Evolutionary conservation across 2,888 invertebrate species (phyloP).

Genomic region (Trypoxylon attenuatum): DNA sequence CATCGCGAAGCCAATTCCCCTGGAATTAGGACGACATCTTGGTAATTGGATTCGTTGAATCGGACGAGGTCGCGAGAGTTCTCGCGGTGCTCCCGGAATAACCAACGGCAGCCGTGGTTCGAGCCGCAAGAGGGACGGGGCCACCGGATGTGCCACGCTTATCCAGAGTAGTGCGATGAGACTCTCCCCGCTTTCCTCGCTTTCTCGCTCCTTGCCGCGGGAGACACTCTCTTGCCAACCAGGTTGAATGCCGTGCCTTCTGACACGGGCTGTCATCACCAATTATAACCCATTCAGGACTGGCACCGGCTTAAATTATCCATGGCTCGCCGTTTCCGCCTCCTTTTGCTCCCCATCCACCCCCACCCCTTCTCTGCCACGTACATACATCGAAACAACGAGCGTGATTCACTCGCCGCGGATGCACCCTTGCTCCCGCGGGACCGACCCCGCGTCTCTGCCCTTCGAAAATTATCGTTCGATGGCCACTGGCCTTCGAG

Average conservation of each 20-base stretch:
- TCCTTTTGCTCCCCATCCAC: conserved; percentile 18
- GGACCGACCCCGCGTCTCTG: conserved; percentile 14
- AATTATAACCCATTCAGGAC: conserved; percentile 70
- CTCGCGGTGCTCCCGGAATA: conserved; percentile 14
- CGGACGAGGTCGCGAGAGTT: no score
- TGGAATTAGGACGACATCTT: conserved; percentile 33
- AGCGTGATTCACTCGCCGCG: conserved; percentile 56
- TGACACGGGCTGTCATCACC: conserved; percentile 70
- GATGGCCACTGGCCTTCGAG: conserved; percentile 8
- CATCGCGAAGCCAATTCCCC: conserved; percentile 11
- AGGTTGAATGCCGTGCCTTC: conserved; percentile 45
- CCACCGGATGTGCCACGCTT: no score
- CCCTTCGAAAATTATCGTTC: conserved; percentile 33
- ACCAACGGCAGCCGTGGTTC: no score
- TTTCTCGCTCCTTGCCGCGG: no score
- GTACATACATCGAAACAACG: conserved; percentile 51
- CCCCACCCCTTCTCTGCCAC: conserved; percentile 14
- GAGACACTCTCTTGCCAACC: conserved; percentile 37
- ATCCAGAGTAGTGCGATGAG: no score
- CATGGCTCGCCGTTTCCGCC: conserved; percentile 53
- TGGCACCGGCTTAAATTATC: conserved; percentile 67
- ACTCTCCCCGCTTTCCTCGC: no score
- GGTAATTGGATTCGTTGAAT: conserved; percentile 51
- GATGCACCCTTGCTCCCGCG: conserved; percentile 10
- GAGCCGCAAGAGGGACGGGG: no score